A percentile compares a stretch with the other conserved stretches of the same genome.
Evolutionary conservation across 2,888 invertebrate genomes (phyloP).

Genomic region (Ctenicera cuprea): DNA sequence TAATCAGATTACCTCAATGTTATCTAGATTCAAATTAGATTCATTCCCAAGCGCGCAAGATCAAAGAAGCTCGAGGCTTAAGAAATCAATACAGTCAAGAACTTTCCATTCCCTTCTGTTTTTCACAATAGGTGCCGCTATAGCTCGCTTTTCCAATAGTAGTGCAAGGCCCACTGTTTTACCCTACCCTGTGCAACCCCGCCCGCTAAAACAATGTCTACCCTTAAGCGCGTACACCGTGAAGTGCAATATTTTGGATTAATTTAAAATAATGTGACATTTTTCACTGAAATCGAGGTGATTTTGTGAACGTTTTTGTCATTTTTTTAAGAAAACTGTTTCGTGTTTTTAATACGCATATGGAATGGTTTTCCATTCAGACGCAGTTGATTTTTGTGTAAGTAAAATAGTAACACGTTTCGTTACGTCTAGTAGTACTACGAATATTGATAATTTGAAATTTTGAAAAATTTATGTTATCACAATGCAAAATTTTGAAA

Average conservation of each 20-base stretch:
- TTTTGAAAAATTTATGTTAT: background rate
- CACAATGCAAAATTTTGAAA: background rate
- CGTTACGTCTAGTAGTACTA: background rate
- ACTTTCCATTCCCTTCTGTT: conserved; percentile 25
- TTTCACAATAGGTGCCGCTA: conserved; percentile 42
- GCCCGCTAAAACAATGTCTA: conserved; percentile 49
- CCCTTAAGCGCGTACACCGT: conserved; percentile 40
- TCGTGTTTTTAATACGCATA: background rate
- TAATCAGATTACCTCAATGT: background rate
- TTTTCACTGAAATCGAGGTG: background rate
- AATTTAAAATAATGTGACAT: conserved; percentile 18
- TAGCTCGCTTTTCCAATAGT: conserved; percentile 16
- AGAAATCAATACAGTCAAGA: conserved; percentile 41
- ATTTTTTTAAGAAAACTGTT: background rate
- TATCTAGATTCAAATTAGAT: background rate
- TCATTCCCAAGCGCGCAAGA: conserved; percentile 27
- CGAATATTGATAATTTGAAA: background rate
- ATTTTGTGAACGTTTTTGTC: background rate
- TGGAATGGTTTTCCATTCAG: conserved; percentile 19
- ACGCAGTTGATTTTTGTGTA: conserved; percentile 12
- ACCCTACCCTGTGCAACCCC: conserved; percentile 47
- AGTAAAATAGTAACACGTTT: conserved; percentile 10
- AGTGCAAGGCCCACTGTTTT: conserved; percentile 30
- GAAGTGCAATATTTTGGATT: conserved; percentile 33
- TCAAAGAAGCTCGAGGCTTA: background rate